Evolutionary conservation across 1,140 invertebrate species (phyloP).

Genomic region (Drosophila cardini): DNA sequence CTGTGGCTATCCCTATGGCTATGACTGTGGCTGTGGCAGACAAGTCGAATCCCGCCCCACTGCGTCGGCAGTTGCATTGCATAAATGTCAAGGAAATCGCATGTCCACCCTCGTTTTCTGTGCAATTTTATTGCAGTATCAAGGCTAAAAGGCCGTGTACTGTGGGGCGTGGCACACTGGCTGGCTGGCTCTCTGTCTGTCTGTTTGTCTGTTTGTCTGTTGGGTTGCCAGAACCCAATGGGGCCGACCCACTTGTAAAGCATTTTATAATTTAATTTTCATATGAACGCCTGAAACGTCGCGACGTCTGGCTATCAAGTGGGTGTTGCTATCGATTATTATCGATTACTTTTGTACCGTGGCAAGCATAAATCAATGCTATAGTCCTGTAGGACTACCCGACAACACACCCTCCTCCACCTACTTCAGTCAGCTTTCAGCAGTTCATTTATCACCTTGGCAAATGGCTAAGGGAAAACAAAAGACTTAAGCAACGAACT

Average conservation of each 20-base stretch:
- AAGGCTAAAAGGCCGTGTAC: slow-evolving; percentile 29
- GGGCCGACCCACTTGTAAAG: slow-evolving; percentile 75
- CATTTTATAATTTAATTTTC: slow-evolving; percentile 83
- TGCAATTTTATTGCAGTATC: slow-evolving; percentile 64
- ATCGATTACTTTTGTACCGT: slow-evolving; percentile 71
- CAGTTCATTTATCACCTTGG: slow-evolving; percentile 77
- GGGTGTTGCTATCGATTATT: slow-evolving; percentile 80
- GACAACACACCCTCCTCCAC: not conserved
- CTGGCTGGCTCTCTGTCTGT: not conserved
- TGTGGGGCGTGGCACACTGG: slow-evolving; percentile 28
- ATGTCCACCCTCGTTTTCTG: slow-evolving; percentile 76
- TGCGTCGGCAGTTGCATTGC: slow-evolving; percentile 72
- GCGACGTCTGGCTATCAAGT: slow-evolving; percentile 50
- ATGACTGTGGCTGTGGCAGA: slow-evolving; percentile 21
- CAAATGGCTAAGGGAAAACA: slow-evolving; percentile 56
- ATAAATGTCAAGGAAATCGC: slow-evolving; percentile 81
- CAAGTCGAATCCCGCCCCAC: slow-evolving; percentile 57
- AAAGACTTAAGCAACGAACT: slow-evolving; percentile 74
- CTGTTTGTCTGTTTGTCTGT: not conserved
- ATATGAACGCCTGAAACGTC: slow-evolving; percentile 50
- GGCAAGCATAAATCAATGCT: slow-evolving; percentile 65
- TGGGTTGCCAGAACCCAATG: slow-evolving; percentile 2
- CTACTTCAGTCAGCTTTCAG: slow-evolving; percentile 56
- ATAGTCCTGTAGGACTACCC: slow-evolving; percentile 19
- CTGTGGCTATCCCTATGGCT: no score